These are phyloP conservation scores for Porites rus DNA, from an alignment of 92 coral and sea anemone species.

Conservation along the genomic window DNA sequence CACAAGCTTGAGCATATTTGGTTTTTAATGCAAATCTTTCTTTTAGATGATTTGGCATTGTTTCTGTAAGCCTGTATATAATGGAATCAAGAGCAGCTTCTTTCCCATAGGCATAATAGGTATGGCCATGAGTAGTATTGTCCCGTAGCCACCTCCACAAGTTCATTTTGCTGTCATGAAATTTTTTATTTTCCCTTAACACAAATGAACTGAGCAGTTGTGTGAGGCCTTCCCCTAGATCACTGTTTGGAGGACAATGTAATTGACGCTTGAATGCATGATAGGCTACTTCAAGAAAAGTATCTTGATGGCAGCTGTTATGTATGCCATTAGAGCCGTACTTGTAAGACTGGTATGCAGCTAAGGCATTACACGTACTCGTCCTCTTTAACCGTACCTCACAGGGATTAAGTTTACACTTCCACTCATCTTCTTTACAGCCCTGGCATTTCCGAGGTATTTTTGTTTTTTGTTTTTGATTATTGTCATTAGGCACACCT, in stretches of 20 bases:
- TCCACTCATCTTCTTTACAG: constrained; percentile 39
- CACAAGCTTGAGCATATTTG: constrained; percentile 25
- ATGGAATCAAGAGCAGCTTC: constrained; percentile 48
- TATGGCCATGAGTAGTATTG: constrained; percentile 43
- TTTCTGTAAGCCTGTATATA: constrained; percentile 37
- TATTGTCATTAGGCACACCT: background rate
- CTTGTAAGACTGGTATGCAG: constrained; percentile 40
- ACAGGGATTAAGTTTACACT: constrained; percentile 57
- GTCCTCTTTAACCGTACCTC: constrained; percentile 30
- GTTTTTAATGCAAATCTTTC: constrained; percentile 23
- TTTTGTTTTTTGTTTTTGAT: background rate
- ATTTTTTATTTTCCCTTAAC: constrained; percentile 37
- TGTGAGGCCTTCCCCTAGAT: constrained; percentile 33
- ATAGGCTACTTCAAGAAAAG: constrained; percentile 51
- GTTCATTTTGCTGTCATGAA: constrained; percentile 16
- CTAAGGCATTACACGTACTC: background rate
- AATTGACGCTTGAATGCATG: constrained; percentile 56
- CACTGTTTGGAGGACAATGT: constrained; percentile 1
- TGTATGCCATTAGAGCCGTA: constrained; percentile 50
- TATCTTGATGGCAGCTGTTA: constrained; percentile 61
- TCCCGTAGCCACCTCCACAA: constrained; percentile 38
- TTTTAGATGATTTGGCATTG: constrained; percentile 5
- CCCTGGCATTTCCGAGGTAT: constrained; percentile 21
- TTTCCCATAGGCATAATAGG: constrained; percentile 50
- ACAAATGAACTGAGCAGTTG: constrained; percentile 25